These are phyloP conservation scores for Plagodis dolabraria DNA, from an alignment of 2,888 invertebrate genomes.

Conservation along the genomic window DNA sequence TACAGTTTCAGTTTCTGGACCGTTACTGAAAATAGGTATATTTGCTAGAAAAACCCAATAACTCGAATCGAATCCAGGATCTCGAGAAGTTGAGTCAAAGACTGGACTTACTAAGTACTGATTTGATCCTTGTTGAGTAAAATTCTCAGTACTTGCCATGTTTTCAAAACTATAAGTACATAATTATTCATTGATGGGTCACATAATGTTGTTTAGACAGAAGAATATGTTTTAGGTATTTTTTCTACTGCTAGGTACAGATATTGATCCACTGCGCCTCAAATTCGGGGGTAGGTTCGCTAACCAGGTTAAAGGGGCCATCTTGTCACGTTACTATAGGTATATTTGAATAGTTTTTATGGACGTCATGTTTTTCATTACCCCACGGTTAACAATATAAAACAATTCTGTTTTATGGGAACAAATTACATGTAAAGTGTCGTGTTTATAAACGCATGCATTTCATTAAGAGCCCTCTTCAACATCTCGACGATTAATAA, in stretches of 20 bases:
- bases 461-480: conserved; percentile 42
- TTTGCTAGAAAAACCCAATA: too few species aligned
- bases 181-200: too few species aligned
- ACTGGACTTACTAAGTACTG: too few species aligned
- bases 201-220: not conserved
- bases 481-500: conserved; percentile 64
- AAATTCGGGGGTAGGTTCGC: conserved; percentile 2
- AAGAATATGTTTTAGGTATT: not conserved
- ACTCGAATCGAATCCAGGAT: too few species aligned
- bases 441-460: conserved; percentile 32
- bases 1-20: too few species aligned
- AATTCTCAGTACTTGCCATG: too few species aligned
- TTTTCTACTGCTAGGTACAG: not conserved
- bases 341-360: conserved; percentile 8
- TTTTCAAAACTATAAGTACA: too few species aligned
- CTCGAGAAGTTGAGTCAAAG: too few species aligned
- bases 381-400: conserved; percentile 2
- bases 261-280: conserved; percentile 2
- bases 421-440: conserved; percentile 26
- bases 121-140: too few species aligned
- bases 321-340: not conserved
- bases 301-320: conserved; percentile 2
- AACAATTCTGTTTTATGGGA: conserved; percentile 1
- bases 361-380: conserved; percentile 3
- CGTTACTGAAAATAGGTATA: too few species aligned